Evolutionary conservation across 2,888 invertebrate genomes (phyloP).

Genomic region (Euspilapteryx auroguttella): DNA sequence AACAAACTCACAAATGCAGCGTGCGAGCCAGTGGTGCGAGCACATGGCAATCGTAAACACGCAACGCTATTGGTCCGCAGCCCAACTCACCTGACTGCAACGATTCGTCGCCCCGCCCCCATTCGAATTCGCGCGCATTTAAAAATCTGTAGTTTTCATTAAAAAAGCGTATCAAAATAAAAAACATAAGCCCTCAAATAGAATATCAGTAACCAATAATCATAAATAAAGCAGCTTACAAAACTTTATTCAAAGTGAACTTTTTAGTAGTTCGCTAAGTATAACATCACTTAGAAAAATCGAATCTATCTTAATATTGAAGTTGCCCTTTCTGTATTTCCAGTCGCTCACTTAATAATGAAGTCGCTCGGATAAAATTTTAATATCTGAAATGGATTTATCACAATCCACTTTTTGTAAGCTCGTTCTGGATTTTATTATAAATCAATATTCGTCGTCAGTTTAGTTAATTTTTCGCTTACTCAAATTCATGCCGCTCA

Average conservation of each 20-base stretch:
- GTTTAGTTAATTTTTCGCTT: slow-evolving; percentile 6
- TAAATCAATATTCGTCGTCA: too few species aligned
- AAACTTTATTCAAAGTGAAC: slow-evolving; percentile 5
- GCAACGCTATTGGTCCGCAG: slow-evolving; percentile 8
- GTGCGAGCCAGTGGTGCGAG: slow-evolving; percentile 6
- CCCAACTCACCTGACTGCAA: slow-evolving; percentile 7
- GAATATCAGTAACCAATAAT: slow-evolving; percentile 7
- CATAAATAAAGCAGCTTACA: slow-evolving; percentile 5
- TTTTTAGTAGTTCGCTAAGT: slow-evolving; percentile 6
- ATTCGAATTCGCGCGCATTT: slow-evolving; percentile 7
- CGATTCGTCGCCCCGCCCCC: slow-evolving; percentile 7
- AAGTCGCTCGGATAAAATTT: slow-evolving; percentile 6
- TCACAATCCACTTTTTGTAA: slow-evolving; percentile 5
- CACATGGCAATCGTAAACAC: slow-evolving; percentile 7
- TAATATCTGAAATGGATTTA: slow-evolving; percentile 6
- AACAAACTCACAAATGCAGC: slow-evolving; percentile 7
- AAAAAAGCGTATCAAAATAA: slow-evolving; percentile 8
- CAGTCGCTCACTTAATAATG: slow-evolving; percentile 6
- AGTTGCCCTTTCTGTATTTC: slow-evolving; percentile 8
- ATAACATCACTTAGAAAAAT: slow-evolving; percentile 7
- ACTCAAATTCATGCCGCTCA: slow-evolving; percentile 5
- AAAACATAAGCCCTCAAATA: slow-evolving; percentile 7
- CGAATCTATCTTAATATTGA: slow-evolving; percentile 7
- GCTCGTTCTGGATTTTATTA: too few species aligned
- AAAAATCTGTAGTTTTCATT: slow-evolving; percentile 7